These are phyloP conservation scores for Bembecia ichneumoniformis DNA, from an alignment of 2,888 invertebrate genomes.

Conservation along the genomic window DNA sequence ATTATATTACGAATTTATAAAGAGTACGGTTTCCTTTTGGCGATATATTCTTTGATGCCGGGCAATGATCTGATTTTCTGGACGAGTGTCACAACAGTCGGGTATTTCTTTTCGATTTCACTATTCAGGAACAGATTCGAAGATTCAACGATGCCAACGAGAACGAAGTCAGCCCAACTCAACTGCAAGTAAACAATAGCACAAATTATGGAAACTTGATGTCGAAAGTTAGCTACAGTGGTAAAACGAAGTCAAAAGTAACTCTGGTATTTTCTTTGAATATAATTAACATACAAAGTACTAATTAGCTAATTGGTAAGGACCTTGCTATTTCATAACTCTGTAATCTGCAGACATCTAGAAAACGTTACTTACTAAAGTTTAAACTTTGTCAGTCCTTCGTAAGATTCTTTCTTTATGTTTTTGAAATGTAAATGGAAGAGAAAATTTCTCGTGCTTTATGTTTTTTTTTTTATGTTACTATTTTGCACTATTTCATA, in stretches of 20 bases:
- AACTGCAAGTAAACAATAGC: constrained; percentile 25
- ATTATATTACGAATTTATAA: constrained; percentile 5
- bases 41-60: constrained; percentile 48
- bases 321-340: too few species aligned
- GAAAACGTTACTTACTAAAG: too few species aligned
- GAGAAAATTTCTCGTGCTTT: too few species aligned
- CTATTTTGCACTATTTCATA: too few species aligned
- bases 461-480: too few species aligned
- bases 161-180: constrained; percentile 52
- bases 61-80: constrained; percentile 34
- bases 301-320: too few species aligned
- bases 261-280: neutral
- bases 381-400: too few species aligned
- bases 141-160: constrained; percentile 44
- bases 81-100: constrained; percentile 25
- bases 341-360: too few species aligned
- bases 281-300: too few species aligned
- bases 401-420: too few species aligned
- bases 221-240: neutral
- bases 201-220: too few species aligned
- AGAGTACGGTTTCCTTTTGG: constrained; percentile 27
- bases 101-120: constrained; percentile 41
- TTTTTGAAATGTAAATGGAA: too few species aligned
- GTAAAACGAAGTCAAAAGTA: neutral
- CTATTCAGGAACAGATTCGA: constrained; percentile 28